Evolutionary conservation across 2,888 invertebrate genomes (phyloP).

Genomic region (Esperia sulphurella): DNA sequence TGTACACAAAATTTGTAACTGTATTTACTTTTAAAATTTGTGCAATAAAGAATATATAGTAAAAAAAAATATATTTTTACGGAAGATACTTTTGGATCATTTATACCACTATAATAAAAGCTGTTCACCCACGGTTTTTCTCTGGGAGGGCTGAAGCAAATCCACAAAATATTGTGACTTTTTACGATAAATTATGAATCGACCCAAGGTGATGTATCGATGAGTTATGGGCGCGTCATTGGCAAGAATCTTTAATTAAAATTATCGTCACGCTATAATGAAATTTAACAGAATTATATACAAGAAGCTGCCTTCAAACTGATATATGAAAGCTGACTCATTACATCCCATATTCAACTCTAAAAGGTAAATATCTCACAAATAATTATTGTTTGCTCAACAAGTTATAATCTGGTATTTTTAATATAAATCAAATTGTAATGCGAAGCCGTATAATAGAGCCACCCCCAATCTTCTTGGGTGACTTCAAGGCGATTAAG

Average conservation of each 20-base stretch:
- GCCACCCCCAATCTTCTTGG: no score
- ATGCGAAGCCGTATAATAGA: no score
- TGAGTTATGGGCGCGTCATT: slow-evolving; percentile 2
- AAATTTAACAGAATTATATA: slow-evolving; percentile 1
- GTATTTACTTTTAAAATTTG: no score
- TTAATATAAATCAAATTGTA: no score
- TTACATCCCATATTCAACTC: not conserved
- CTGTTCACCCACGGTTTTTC: not conserved
- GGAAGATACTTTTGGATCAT: no score
- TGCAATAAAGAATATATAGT: no score
- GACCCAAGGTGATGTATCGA: not conserved
- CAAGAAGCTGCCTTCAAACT: slow-evolving; percentile 1
- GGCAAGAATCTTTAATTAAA: slow-evolving; percentile 11
- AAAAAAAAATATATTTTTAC: no score
- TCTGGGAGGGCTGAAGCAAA: not conserved
- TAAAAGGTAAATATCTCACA: not conserved
- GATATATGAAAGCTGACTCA: not conserved
- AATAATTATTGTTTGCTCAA: not conserved
- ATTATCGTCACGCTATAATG: slow-evolving; percentile 9
- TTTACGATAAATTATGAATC: not conserved
- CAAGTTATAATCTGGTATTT: no score
- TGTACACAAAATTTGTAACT: no score
- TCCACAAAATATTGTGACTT: not conserved
- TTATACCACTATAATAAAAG: no score
- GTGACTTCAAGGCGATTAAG: no score